Conservation (phyloP, 2,888 invertebrate species). For the Dolomedes plantarius region DNA sequence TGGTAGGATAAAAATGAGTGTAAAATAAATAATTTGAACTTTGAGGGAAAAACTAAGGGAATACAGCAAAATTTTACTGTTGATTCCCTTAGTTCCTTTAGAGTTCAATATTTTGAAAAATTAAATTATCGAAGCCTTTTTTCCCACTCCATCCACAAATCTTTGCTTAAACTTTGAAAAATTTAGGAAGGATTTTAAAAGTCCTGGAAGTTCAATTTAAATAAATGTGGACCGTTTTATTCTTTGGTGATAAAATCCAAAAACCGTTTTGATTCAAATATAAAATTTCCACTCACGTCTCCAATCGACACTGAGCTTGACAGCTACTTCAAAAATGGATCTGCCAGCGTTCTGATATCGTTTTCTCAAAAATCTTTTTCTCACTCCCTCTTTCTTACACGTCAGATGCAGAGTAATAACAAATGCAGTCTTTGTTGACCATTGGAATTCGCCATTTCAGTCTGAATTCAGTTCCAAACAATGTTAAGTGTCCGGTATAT, state of each 20-base stretch:
- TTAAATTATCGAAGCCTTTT: too few relatives aligned
- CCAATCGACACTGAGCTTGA: slow-evolving; percentile 6
- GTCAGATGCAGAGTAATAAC: neutral
- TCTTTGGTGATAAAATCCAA: neutral
- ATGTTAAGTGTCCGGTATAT: neutral
- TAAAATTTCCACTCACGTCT: neutral
- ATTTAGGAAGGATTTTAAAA: too few relatives aligned
- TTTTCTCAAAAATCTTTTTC: neutral
- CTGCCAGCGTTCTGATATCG: neutral
- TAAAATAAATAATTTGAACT: too few relatives aligned
- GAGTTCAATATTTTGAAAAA: too few relatives aligned
- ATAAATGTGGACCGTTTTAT: neutral
- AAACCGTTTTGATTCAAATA: neutral
- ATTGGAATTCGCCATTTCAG: neutral
- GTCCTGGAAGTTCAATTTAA: neutral
- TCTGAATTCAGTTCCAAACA: neutral
- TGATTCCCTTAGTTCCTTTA: too few relatives aligned
- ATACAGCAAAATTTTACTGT: too few relatives aligned
- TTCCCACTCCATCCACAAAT: too few relatives aligned
- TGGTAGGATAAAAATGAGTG: too few relatives aligned
- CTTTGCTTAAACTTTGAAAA: too few relatives aligned
- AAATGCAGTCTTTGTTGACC: slow-evolving; percentile 4
- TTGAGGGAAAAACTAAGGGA: too few relatives aligned
- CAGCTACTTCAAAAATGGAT: slow-evolving; percentile 14
- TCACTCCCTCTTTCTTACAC: neutral